Conservation (phyloP, 2,888 invertebrate genomes). For the Eulithis prunata region DNA sequence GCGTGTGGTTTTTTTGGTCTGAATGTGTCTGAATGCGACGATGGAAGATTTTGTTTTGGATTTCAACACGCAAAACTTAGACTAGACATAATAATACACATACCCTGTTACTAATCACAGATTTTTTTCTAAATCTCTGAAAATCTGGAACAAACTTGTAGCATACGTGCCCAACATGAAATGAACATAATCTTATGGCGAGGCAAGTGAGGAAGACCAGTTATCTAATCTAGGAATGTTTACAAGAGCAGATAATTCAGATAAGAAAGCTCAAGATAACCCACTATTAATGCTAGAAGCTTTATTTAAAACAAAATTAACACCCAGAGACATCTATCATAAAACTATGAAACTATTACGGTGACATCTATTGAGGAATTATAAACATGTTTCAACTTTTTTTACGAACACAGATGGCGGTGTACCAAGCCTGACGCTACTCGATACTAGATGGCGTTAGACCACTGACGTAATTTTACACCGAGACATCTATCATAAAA, state of each 20-base stretch:
- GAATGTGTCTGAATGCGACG: not conserved
- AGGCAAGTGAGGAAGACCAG: not conserved
- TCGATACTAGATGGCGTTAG: constrained; percentile 33
- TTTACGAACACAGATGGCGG: constrained; percentile 12
- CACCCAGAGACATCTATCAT: not conserved
- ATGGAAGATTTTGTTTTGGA: not conserved
- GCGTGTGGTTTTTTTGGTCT: constrained; percentile 5
- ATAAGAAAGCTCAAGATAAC: not conserved
- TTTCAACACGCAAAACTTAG: not conserved
- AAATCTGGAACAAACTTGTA: too few species aligned
- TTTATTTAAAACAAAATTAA: not conserved
- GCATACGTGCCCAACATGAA: too few species aligned
- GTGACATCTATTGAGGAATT: not conserved
- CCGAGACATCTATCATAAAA: not conserved
- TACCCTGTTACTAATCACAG: too few species aligned
- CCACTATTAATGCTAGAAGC: not conserved
- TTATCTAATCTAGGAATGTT: not conserved
- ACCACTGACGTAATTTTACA: constrained; percentile 2
- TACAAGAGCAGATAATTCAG: not conserved
- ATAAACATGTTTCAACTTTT: too few species aligned
- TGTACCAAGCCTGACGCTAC: constrained; percentile 11
- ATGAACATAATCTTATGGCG: not conserved
- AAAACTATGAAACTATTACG: not conserved
- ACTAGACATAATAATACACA: too few species aligned
- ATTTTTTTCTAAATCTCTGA: too few species aligned